Evolutionary conservation across 2,797 vertebrate species (phyloP).

Genomic region (Syncerus caffer): DNA sequence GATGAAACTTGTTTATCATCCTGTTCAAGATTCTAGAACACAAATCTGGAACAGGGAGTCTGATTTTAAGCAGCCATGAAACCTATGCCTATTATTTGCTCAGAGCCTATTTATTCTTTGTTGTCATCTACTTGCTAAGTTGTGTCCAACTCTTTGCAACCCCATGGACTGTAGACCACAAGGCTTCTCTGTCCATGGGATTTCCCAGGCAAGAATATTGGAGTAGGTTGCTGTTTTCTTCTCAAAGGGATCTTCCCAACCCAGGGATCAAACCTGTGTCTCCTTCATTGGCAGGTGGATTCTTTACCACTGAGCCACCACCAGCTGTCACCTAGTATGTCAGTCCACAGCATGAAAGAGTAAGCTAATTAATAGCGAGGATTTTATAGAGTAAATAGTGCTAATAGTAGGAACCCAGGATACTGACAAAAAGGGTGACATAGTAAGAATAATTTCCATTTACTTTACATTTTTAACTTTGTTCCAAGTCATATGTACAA

Average conservation of each 20-base stretch:
- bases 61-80: constrained; percentile 32
- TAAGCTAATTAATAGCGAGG: background rate
- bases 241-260: background rate
- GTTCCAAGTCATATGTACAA: background rate
- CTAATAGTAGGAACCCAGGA: background rate
- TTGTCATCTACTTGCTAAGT: background rate
- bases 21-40: background rate
- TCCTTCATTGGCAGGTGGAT: background rate
- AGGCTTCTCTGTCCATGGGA: background rate
- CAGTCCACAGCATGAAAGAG: background rate
- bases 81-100: constrained; percentile 9
- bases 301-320: background rate
- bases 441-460: constrained; percentile 24
- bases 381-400: background rate
- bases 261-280: background rate
- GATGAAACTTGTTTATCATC: background rate
- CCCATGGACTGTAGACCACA: background rate
- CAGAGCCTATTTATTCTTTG: background rate
- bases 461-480: background rate
- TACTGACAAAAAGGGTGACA: background rate
- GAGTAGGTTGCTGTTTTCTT: background rate
- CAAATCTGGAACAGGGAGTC: background rate
- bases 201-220: background rate
- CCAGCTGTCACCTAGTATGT: background rate
- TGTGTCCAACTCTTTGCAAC: background rate